Evolutionary conservation across 2,113 vertebrate species (phyloP), one percentile per base, ranked within the genome.

Genomic region (Corapipo altera): DNA sequence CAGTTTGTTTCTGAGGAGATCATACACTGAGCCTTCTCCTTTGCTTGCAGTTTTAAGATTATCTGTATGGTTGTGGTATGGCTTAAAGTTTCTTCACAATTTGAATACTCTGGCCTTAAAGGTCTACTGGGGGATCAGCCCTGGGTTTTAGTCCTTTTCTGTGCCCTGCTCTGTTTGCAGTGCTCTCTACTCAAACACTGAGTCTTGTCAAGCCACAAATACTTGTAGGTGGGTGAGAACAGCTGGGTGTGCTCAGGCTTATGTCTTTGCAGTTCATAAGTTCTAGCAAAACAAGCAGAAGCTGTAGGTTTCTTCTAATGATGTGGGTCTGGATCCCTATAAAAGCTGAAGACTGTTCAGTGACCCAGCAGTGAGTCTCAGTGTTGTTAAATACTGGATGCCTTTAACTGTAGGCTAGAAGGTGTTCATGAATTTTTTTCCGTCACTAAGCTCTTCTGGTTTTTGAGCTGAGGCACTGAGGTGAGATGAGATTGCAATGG

Each of bases 171-270:
- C 3, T 0, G 0, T 44, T 59, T 55, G 52, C 57, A 64, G 43
- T 6, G 2, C 33, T 11, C 39, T 57, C 32, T 35, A 1, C n/a
- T 65, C 3, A 1, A 39, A 11, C 15, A 4, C 13, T 41, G 62
- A 7, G 37, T 18, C 12, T 58, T 80, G 54, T 70, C 62, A 79
- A 73, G 39, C 33, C 43, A 19, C 18, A 41, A 8, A 22, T 13
- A 6, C 2, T 1, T 24, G 32, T 43, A 10, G 27, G 23, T 52
- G 24, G 81, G 16, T 55, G 41, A 61, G 32, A 35, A 6, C 14
- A 82, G 39, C 33, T 51, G 35, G 8, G 12, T 57, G 18, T 33
- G 26, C 52, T 84, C 19, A 27, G 59, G 23, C 43, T 80, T 8
- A 6, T 54, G 39, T 19, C 33, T 66, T 69, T 23, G 24, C 14